Conservation (phyloP, 1,140 invertebrate genomes). For the Pteromalus puparum region DNA sequence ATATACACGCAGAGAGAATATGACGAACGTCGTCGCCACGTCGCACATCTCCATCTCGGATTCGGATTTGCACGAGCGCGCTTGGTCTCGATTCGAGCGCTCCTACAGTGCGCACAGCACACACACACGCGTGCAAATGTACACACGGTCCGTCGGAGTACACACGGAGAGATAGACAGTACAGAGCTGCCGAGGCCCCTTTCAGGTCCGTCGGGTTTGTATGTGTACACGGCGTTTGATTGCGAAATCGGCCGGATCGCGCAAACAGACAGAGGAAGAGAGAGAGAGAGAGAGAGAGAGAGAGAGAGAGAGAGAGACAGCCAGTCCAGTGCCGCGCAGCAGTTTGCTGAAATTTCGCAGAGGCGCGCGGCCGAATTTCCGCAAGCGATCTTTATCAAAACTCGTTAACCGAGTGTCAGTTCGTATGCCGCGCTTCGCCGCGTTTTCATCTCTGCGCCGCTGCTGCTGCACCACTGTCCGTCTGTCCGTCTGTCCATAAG, state of each 20-base stretch:
- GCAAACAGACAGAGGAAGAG: slow-evolving; percentile 11
- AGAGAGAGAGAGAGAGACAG: background rate
- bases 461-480: background rate
- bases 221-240: slow-evolving; percentile 34
- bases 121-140: background rate
- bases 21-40: slow-evolving; percentile 23
- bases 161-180: background rate
- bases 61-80: slow-evolving; percentile 24
- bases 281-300: background rate
- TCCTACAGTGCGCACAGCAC: background rate
- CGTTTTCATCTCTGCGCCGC: background rate
- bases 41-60: slow-evolving; percentile 35
- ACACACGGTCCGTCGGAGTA: background rate
- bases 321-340: no score
- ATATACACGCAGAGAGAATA: no score
- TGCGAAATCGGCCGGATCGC: slow-evolving; percentile 46
- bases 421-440: slow-evolving; percentile 3
- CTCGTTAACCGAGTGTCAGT: slow-evolving; percentile 50
- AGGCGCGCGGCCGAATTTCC: slow-evolving; percentile 30
- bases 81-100: slow-evolving; percentile 8
- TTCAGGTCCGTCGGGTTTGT: slow-evolving; percentile 1
- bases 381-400: slow-evolving; percentile 51
- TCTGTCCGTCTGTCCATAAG: background rate
- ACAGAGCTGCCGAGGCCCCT: background rate
- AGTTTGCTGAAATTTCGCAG: slow-evolving; percentile 44